Evolutionary conservation across 2,797 vertebrate species (phyloP), one percentile per base, ranked within the genome.

Genomic region (Lepidocolaptes lacrymiger): DNA sequence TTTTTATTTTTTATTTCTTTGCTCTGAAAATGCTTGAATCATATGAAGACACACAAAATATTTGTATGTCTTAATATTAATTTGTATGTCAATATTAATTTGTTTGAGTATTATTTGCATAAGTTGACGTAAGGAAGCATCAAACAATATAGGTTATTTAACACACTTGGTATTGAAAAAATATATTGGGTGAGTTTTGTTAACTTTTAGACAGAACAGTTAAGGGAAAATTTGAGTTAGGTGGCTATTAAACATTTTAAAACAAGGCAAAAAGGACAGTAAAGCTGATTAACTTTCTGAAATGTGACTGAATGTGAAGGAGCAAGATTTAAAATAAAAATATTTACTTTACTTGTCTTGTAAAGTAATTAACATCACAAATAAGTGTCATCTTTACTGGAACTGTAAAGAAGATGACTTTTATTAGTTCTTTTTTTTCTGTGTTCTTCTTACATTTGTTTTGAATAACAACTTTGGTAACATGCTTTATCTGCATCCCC

Each of bases 151-250:
- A 30, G 1, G 6, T 5, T 10, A 39, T 7, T 86, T 34, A 49
- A 3, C n/a, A 26, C 1, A 3, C 1, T 56, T 68, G 5, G 3
- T 34, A 46, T 9, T 62, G 43, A 74, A 94, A 56, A 10, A 69
- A 3, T 32, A 4, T 5, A 28, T 55, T 13, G 1, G 1, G 3
- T 14, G 37, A 10, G 0, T 1, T 8, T 28, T 41, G n/a, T 64
- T 24, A 7, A 9, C 2, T 79, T 73, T 44, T 86, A 8, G 10
- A 21, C 24, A 66, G 12, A 55, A 51, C 18, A 56, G 1, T 36
- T 49, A 14, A 4, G 13, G 23, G 41, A 61, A 79, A 82, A 52
- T 6, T 64, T 52, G 10, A 44, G 39, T 18, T 26, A 64, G 1
- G 3, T 75, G 5, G 0, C 5, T 68, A 18, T 24, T 39, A 46